These are phyloP conservation scores for Mormoops blainvillei DNA, from an alignment of 2,113 vertebrate genomes.

Conservation along the genomic window DNA sequence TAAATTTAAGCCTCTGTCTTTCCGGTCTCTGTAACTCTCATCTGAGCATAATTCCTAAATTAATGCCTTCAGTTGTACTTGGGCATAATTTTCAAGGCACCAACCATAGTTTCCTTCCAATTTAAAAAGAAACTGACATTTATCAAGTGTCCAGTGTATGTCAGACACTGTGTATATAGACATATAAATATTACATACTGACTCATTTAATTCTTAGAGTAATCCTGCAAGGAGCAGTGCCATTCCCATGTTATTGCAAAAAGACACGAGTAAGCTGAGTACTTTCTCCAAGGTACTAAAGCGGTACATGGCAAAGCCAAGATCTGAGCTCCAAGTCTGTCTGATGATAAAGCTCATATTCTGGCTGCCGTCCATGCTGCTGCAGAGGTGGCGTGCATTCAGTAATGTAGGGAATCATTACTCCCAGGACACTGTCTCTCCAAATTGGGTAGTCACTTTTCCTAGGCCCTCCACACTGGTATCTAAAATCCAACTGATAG, in stretches of 20 bases:
- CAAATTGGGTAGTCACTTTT: neutral
- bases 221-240: neutral
- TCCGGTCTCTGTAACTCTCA: neutral
- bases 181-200: neutral
- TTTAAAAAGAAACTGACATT: neutral
- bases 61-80: neutral
- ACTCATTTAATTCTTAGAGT: neutral
- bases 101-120: neutral
- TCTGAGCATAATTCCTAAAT: neutral
- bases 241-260: neutral
- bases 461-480: neutral
- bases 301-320: neutral
- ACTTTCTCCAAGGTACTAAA: neutral
- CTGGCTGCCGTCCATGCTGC: neutral
- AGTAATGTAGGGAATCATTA: neutral
- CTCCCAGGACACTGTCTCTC: neutral
- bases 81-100: neutral
- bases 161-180: neutral
- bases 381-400: neutral
- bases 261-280: neutral
- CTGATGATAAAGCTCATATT: neutral
- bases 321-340: neutral
- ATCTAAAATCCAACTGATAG: neutral
- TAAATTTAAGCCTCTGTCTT: neutral
- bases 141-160: neutral